Base-by-base conservation (phyloP, 2,888 invertebrate species). In the Opisthograptis luteolata region DNA sequence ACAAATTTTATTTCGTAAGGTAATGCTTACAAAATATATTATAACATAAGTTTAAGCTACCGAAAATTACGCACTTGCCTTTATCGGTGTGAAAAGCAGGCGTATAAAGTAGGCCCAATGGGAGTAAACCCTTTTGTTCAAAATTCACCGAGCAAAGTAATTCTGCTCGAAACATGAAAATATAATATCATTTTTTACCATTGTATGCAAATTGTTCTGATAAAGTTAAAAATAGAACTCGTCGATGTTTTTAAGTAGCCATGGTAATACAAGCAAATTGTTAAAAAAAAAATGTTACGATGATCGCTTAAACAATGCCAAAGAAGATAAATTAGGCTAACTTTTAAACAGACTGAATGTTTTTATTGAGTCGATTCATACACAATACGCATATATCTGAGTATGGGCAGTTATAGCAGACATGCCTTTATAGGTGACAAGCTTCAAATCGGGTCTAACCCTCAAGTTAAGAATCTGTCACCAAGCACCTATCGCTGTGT, bases 261-360 rank as follows among this genome's bases (percentile, higher is more conserved):
- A n/a, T 41, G 4, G 6, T 7, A 22, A 31, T 7, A 14, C 1
- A 20, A 22, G 15, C 24, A 41, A n/a, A 24, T 2, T 24, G n/a
- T 36, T 62, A 22, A 15, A 35, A 19, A 43, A 27, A 17, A 30
- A 13, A 14, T 25, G n/a, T 28, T 27, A 37, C 24, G 24, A 37
- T 13, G 25, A 44, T 52, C 44, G 47, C 50, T 54, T 27, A 48
- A 55, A 55, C 51, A 61, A 73, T 62, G 61, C 73, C 73, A 72
- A 74, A 74, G 73, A 73, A 58, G 39, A 40, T 61, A 61, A 51
- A 55, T 59, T 67, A 69, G 62, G 59, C 44, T 61, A 65, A 57
- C 69, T 60, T 57, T 59, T 50, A 42, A 56, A 60, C 28, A 39
- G 51, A 58, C 58, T 55, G 25, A 54, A 22, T 32, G 25, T 50